phyloP scores from a whole-genome alignment of 2,113 vertebrate genomes.

The Bambusicola thoracicus region DNA sequence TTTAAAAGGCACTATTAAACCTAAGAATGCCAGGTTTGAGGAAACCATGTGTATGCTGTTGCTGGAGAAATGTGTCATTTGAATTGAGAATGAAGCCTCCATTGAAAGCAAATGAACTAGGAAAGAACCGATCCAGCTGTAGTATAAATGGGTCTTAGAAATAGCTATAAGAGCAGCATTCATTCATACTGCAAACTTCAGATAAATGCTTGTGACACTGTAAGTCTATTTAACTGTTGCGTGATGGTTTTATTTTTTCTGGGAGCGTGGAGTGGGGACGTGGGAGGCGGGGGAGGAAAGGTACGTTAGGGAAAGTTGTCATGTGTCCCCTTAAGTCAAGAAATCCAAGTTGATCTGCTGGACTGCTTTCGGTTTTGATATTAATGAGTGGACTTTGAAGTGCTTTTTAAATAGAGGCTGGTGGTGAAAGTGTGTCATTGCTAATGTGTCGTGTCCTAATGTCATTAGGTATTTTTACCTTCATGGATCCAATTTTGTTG shows the following conservation, averaged over 20 bases:
- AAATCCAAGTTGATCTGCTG: neutral
- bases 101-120: slow-evolving; percentile 23
- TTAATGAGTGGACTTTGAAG: neutral
- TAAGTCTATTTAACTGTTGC: neutral
- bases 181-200: neutral
- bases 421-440: neutral
- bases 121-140: neutral
- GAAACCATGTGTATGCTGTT: neutral
- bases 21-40: neutral
- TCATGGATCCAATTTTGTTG: neutral
- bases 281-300: fast-evolving
- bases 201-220: neutral
- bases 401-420: neutral
- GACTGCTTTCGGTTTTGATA: neutral
- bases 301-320: neutral
- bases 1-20: neutral
- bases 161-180: neutral
- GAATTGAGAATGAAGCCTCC: slow-evolving; percentile 1
- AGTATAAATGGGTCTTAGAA: slow-evolving; percentile 21
- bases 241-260: neutral
- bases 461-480: neutral
- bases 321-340: neutral
- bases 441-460: neutral
- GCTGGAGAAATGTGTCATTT: neutral
- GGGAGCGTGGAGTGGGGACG: neutral